phyloP scores from a whole-genome alignment of 1,140 invertebrate genomes.

The Apolygus lucorum region DNA sequence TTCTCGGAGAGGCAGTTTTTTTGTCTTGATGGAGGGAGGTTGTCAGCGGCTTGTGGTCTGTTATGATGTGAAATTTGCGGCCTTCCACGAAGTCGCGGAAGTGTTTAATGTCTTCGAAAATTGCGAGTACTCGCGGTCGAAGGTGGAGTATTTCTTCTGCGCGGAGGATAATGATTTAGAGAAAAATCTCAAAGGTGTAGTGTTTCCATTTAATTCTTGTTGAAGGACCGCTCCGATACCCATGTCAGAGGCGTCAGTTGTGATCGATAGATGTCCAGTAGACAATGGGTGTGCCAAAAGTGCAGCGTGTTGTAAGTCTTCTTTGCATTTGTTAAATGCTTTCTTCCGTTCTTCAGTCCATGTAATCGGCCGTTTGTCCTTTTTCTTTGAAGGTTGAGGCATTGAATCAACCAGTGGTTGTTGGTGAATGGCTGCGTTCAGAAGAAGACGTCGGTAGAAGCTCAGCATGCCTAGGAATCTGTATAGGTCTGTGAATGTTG shows the following conservation, averaged over 20 bases:
- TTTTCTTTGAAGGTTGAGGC: conserved; percentile 28
- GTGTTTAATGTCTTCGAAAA: conserved; percentile 40
- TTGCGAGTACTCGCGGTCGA: conserved; percentile 42
- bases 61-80: conserved; percentile 36
- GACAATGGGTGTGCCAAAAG: conserved; percentile 33
- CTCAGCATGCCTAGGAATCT: conserved; percentile 38
- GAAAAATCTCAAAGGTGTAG: conserved; percentile 40
- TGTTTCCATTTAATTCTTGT: conserved; percentile 31
- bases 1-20: conserved; percentile 34
- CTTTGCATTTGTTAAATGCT: conserved; percentile 33
- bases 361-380: conserved; percentile 29
- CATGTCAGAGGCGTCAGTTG: conserved; percentile 38
- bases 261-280: background rate
- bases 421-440: conserved; percentile 33
- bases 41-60: conserved; percentile 40
- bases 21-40: conserved; percentile 33
- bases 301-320: conserved; percentile 30
- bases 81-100: conserved; percentile 42
- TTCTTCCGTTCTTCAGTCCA: conserved; percentile 30
- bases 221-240: conserved; percentile 39
- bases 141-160: conserved; percentile 39
- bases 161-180: conserved; percentile 37
- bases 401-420: conserved; percentile 29
- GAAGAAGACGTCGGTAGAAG: conserved; percentile 36
- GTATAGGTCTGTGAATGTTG: conserved; percentile 31